Base-by-base conservation (phyloP, 2,888 invertebrate genomes). In the Schizaphis graminum region DNA sequence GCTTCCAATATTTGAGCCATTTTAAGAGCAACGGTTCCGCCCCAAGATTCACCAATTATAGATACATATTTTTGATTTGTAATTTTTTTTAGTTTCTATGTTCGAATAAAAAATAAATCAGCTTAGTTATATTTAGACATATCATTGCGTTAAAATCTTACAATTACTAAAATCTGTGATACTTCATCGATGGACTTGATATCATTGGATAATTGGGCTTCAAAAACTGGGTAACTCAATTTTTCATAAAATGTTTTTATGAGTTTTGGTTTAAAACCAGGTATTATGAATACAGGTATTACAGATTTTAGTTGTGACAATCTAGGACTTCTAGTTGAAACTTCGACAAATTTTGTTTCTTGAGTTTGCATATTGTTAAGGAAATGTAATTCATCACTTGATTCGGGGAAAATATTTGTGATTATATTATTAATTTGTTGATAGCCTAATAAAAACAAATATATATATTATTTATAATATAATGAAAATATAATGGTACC, bases 11-110 rank as follows among this genome's bases (percentile, higher is more conserved):
- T 96, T 24, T 96, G 95, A 41, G 96, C 96, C 96, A 97, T 96
- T 95, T 97, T 97, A 95, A 97, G 96, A 5, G 97, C 97, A 87
- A 97, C 96, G 93, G 96, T 96, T 26, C 96, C 96, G 89, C 97
- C 97, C 95, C 97, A 97, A 1, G 97, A 97, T 95, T 97, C 97
- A 13, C 97, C 97, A 91, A 96, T 96, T 57, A 97, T 95, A 94
- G 92, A 89, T 13, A 93, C 84, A n/a, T n/a, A 77, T 5, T 41
- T 35, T 41, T 49, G 35, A 28, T 85, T 21, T 13, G 89, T 44
- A 11, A 93, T 90, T 1, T 4, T 28, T 86, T 61, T 90, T 24
- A 93, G 41, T 49, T 90, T 61, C 93, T 93, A 8, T 26, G 28
- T 21, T 13, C 8, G n/a, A n/a, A 35, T 49, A 26, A n/a, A n/a